phyloP scores from a whole-genome alignment of 2,797 vertebrate species.

The Naso thynnoides region DNA sequence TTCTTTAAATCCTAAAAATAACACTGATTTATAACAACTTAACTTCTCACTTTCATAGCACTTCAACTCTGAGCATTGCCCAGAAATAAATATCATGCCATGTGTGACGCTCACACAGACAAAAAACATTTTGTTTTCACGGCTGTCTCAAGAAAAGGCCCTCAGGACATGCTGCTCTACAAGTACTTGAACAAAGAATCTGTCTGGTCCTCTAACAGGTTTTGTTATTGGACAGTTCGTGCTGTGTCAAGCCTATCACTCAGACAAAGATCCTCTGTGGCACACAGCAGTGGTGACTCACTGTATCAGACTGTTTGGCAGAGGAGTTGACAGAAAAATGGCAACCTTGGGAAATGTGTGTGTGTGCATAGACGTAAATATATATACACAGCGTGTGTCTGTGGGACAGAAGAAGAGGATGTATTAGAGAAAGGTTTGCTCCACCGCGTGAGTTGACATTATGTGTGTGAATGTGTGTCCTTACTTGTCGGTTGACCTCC shows the following conservation, averaged over 20 bases:
- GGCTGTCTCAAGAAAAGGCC: conserved; percentile 36
- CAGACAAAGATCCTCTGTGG: conserved; percentile 49
- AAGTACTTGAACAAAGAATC: conserved; percentile 52
- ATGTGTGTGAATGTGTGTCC: conserved; percentile 35
- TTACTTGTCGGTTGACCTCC: conserved; percentile 39
- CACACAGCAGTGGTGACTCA: conserved; percentile 70
- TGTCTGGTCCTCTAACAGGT: conserved; percentile 45
- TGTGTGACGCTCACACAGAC: conserved; percentile 28
- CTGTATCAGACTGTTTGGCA: conserved; percentile 65
- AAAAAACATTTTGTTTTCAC: neutral
- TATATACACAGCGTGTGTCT: conserved; percentile 10
- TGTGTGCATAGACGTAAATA: neutral
- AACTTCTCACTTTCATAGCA: neutral
- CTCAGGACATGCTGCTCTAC: conserved; percentile 40
- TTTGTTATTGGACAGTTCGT: conserved; percentile 50
- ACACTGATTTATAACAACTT: neutral
- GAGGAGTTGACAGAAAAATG: conserved; percentile 66
- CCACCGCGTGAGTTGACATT: conserved; percentile 37
- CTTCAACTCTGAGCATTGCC: neutral
- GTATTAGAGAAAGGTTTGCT: conserved; percentile 10
- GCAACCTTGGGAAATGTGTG: conserved; percentile 35
- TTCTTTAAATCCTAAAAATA: neutral
- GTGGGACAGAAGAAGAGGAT: conserved; percentile 10
- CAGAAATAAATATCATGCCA: conserved; percentile 9
- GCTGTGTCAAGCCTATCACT: conserved; percentile 62